phyloP scores from a whole-genome alignment of 2,888 invertebrate genomes.

The Tyria jacobaeae region DNA sequence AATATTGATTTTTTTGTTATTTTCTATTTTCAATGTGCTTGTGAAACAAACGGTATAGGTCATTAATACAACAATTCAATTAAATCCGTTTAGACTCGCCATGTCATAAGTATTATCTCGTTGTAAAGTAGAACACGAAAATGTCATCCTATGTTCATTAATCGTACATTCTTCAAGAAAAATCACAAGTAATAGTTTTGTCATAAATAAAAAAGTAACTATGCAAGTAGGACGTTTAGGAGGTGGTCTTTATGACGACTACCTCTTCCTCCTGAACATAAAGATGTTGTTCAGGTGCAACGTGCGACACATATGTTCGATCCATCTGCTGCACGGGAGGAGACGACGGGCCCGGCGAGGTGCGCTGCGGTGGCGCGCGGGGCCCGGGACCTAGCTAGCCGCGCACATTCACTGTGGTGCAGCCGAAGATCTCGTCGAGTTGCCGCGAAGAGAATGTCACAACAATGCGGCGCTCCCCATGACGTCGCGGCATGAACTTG shows the following conservation, averaged over 20 bases:
- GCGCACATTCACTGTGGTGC: slow-evolving; percentile 83
- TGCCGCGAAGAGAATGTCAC: slow-evolving; percentile 89
- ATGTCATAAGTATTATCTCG: slow-evolving; percentile 62
- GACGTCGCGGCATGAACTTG: slow-evolving; percentile 85
- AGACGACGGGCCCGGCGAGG: slow-evolving; percentile 74
- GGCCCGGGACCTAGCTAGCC: slow-evolving; percentile 83
- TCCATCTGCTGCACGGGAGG: slow-evolving; percentile 73
- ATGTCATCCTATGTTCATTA: slow-evolving; percentile 34
- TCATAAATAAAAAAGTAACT: slow-evolving; percentile 37
- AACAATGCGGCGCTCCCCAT: slow-evolving; percentile 88
- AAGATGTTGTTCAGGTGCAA: slow-evolving; percentile 73
- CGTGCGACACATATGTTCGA: slow-evolving; percentile 70
- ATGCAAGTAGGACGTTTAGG: slow-evolving; percentile 44
- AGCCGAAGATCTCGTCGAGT: slow-evolving; percentile 88
- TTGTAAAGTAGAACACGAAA: slow-evolving; percentile 33
- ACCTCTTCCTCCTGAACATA: slow-evolving; percentile 80
- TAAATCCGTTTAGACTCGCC: slow-evolving; percentile 75
- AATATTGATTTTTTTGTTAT: slow-evolving; percentile 63
- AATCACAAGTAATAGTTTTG: slow-evolving; percentile 43
- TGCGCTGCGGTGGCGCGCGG: slow-evolving; percentile 71
- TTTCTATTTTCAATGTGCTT: slow-evolving; percentile 69
- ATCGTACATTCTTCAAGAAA: slow-evolving; percentile 53
- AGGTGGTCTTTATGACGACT: slow-evolving; percentile 72
- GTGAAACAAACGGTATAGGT: slow-evolving; percentile 59
- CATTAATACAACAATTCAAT: slow-evolving; percentile 42